Base-by-base conservation (phyloP, 2,113 vertebrate species). In the Aphelocoma coerulescens region DNA sequence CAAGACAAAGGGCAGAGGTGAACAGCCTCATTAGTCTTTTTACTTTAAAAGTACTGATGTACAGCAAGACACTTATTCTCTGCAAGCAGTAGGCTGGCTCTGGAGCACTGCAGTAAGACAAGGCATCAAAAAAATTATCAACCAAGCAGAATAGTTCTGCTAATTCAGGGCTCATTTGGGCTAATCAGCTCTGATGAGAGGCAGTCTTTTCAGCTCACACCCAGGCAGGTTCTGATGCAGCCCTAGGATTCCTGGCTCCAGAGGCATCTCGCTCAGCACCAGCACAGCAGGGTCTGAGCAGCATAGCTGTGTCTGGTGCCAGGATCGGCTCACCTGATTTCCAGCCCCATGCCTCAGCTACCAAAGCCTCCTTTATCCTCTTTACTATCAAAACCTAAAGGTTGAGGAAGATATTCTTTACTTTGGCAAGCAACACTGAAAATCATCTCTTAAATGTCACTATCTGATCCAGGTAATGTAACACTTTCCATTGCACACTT, bases 181-280 rank as follows among this genome's bases (percentile, higher is more conserved):
- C 68, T 96, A 93, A 95, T 87, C 83, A 87, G 73, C 84, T 87
- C 76, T 92, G 95, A 91, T 0, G 2, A 78, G 91, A 95, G 61
- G 57, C 73, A 87, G 48, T n/a, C 52, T 59, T 67, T 86, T 67
- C 91, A 74, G 66, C 61, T 78, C 76, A 95, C 93, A n/a, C 93
- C 80, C 80, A 91, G 32, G 63, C 51, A 94, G 75, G 30, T 78
- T 88, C 86, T 95, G 94, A 86, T 69, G 91, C 43, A 92, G 89
- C 61, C 78, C 68, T 8, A 13, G 0, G 0, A 57, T 61, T 87
- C 35, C 76, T 81, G 89, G 65, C 71, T 89, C 13, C 1, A 17
- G 33, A 82, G 51, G 33, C 58, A 90, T 44, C 86, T 92, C 84
- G 10, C 72, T 84, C 91, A 87, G 80, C 84, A 65, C 55, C 68